Conservation (phyloP, 2,797 vertebrate species). For the Sorex maritimensis region DNA sequence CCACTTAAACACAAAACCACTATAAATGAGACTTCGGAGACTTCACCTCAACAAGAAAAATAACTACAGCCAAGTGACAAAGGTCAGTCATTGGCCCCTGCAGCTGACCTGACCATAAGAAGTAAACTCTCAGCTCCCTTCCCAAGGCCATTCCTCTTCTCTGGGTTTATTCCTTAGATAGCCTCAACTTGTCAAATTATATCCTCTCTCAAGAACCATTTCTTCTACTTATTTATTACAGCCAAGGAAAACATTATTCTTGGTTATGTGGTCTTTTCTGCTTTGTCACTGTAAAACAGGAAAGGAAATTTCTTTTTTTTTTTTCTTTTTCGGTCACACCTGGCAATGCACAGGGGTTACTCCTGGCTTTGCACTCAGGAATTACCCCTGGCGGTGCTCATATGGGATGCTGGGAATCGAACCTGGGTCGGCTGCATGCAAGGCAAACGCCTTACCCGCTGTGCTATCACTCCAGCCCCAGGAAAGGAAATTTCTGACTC, state of each 20-base stretch:
- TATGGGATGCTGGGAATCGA: too few relatives aligned
- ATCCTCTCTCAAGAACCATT: background rate
- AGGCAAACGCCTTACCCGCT: too few relatives aligned
- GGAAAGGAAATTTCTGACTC: background rate
- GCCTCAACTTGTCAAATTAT: background rate
- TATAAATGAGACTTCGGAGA: background rate
- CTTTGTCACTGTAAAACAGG: background rate
- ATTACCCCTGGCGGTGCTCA: too few relatives aligned
- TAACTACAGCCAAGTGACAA: background rate
- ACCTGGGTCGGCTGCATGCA: too few relatives aligned
- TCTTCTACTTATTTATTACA: background rate
- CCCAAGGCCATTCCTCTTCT: background rate
- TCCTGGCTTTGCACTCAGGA: too few relatives aligned
- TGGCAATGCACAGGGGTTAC: too few relatives aligned
- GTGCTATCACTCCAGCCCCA: too few relatives aligned
- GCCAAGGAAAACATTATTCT: background rate
- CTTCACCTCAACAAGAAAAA: background rate
- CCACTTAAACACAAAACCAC: background rate
- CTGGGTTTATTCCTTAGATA: background rate
- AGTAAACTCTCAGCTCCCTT: background rate
- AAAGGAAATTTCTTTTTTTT: background rate
- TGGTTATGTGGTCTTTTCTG: background rate
- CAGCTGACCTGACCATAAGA: background rate
- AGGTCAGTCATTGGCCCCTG: too few relatives aligned
- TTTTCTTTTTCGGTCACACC: too few relatives aligned